Percentiles rank a stretch among this genome's conserved stretches.
These are phyloP conservation scores for Natator depressus DNA, from an alignment of 2,113 vertebrate genomes.

Conservation along the genomic window DNA sequence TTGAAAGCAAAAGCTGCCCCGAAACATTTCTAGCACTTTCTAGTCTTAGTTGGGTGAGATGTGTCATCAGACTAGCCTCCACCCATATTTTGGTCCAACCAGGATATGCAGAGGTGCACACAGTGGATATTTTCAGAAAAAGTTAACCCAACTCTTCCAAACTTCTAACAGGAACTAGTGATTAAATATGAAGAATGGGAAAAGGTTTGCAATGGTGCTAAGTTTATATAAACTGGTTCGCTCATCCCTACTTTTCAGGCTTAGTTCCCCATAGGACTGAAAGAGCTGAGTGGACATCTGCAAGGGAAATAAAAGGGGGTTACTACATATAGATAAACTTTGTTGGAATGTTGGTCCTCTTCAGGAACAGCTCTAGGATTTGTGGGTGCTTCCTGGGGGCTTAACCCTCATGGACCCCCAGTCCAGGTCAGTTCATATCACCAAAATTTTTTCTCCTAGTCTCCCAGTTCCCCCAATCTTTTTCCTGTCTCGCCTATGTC, in stretches of 20 bases:
- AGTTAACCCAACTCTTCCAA: neutral
- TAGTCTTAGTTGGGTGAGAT: neutral
- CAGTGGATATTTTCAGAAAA: neutral
- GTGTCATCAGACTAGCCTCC: neutral
- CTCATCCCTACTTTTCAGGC: neutral
- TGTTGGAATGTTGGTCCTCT: neutral
- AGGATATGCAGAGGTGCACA: fast-evolving
- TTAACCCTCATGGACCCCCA: neutral
- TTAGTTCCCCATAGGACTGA: neutral
- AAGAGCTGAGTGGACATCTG: neutral
- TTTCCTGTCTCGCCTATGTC: neutral
- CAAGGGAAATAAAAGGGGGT: neutral
- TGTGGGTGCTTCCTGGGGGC: neutral
- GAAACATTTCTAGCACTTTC: neutral
- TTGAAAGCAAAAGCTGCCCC: neutral
- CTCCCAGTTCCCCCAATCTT: neutral
- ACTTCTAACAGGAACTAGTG: neutral
- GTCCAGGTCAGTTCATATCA: neutral
- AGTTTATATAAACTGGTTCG: neutral
- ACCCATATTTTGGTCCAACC: neutral
- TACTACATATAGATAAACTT: neutral
- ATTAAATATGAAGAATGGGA: neutral
- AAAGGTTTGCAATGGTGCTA: neutral
- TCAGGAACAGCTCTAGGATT: neutral
- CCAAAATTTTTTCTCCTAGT: neutral